Evolutionary conservation across 2,797 vertebrate genomes (phyloP).

Genomic region (Sarcophilus harrisii): DNA sequence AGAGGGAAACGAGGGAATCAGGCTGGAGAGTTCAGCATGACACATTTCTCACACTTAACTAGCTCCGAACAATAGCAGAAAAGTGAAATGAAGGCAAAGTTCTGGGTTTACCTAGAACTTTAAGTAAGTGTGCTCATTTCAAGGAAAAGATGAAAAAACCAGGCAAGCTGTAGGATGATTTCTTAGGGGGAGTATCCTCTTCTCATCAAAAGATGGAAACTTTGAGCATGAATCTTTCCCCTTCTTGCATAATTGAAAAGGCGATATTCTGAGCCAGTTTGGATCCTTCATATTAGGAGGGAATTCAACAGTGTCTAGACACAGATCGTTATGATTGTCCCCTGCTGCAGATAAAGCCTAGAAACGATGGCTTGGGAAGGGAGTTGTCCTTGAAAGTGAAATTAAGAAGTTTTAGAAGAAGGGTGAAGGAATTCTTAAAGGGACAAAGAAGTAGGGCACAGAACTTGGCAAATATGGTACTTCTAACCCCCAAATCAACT

Average conservation of each 20-base stretch:
- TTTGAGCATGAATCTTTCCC: conserved; percentile 30
- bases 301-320: conserved; percentile 54
- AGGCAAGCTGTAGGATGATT: conserved; percentile 46
- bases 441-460: conserved; percentile 39
- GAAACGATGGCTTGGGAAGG: conserved; percentile 61
- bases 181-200: conserved; percentile 24
- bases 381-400: conserved; percentile 57
- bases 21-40: conserved; percentile 64
- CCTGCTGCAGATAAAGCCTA: conserved; percentile 30
- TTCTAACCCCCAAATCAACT: conserved; percentile 60
- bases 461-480: conserved; percentile 21
- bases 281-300: conserved; percentile 2
- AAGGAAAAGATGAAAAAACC: conserved; percentile 10
- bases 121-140: conserved; percentile 48
- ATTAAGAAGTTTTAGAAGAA: conserved; percentile 8
- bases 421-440: conserved; percentile 42
- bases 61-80: conserved; percentile 55
- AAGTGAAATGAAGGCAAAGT: conserved; percentile 70
- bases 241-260: conserved; percentile 45
- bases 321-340: conserved; percentile 29
- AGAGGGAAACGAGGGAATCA: conserved; percentile 75
- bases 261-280: conserved; percentile 3
- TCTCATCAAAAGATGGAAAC: conserved; percentile 24
- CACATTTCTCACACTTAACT: conserved; percentile 72
- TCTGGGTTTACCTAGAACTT: conserved; percentile 36